Percentiles rank a stretch among this genome's conserved stretches.
phyloP scores from a whole-genome alignment of 1,140 invertebrate species.

The Cydia strobilella region DNA sequence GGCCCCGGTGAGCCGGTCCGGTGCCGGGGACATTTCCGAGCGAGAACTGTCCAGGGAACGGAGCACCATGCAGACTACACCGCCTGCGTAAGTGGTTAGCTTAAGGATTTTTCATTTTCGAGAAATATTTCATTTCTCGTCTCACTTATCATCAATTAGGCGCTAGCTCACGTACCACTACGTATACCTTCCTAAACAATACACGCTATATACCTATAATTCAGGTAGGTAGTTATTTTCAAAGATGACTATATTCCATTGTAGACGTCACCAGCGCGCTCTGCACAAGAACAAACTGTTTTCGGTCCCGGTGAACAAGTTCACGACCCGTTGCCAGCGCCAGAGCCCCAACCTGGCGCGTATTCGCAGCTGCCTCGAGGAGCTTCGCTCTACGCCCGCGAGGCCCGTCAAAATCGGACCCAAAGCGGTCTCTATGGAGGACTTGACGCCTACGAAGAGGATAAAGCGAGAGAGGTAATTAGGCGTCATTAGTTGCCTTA shows the following conservation, averaged over 20 bases:
- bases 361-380: conserved; percentile 61
- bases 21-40: conserved; percentile 67
- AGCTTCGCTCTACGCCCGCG: conserved; percentile 42
- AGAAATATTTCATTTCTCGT: no score
- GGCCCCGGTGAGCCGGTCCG: conserved; percentile 57
- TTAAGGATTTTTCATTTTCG: not conserved
- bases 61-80: conserved; percentile 52
- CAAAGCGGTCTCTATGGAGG: conserved; percentile 70
- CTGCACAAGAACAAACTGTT: conserved; percentile 66
- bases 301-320: conserved; percentile 66
- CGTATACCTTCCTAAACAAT: no score
- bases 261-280: conserved; percentile 53
- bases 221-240: no score
- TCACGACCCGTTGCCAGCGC: conserved; percentile 50
- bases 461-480: conserved; percentile 54
- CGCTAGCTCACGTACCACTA: no score
- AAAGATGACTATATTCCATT: not conserved
- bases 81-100: conserved; percentile 52
- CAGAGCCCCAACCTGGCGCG: conserved; percentile 55
- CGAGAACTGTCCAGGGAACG: conserved; percentile 57
- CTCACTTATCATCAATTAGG: no score
- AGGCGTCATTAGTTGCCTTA: not conserved
- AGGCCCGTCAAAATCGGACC: conserved; percentile 47
- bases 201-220: no score
- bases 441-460: conserved; percentile 64